Evolutionary conservation across 2,888 invertebrate species (phyloP).

Genomic region (Phaedon cochleariae): DNA sequence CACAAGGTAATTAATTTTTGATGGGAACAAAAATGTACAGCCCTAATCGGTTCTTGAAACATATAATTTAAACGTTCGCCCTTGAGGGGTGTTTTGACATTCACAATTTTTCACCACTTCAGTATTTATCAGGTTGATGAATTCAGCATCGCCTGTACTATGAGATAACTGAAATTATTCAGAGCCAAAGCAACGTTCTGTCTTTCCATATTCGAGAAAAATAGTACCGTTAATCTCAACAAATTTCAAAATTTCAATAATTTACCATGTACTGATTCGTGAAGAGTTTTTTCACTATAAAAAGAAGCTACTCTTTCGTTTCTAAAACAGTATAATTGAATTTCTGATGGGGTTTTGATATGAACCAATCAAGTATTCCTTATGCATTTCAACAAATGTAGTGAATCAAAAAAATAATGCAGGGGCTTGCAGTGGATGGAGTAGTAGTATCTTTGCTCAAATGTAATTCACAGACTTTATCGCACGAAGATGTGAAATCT

Average conservation of each 20-base stretch:
- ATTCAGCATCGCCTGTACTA: constrained; percentile 18
- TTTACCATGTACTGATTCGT: constrained; percentile 15
- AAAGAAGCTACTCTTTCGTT: background rate
- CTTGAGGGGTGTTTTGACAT: constrained; percentile 15
- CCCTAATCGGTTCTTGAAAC: constrained; percentile 5
- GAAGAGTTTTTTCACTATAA: background rate
- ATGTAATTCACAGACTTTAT: too few species aligned
- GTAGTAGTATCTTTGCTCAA: too few species aligned
- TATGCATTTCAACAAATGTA: constrained; percentile 29
- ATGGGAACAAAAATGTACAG: too few species aligned
- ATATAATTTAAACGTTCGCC: background rate
- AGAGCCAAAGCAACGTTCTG: constrained; percentile 3
- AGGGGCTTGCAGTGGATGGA: too few species aligned
- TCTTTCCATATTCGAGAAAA: constrained; percentile 21
- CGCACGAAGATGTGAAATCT: too few species aligned
- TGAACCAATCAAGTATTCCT: constrained; percentile 25
- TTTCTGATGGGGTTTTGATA: constrained; percentile 21
- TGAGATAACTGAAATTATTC: background rate
- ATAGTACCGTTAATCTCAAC: constrained; percentile 22
- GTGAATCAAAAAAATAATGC: constrained; percentile 18
- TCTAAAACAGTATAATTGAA: constrained; percentile 1
- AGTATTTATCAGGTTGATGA: constrained; percentile 21
- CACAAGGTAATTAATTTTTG: too few species aligned
- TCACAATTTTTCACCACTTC: constrained; percentile 21
- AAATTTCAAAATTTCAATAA: constrained; percentile 26